A percentile compares a stretch with the other conserved stretches of the same genome.
Conservation (phyloP, 2,113 vertebrate species). For the Pholis gunnellus region DNA sequence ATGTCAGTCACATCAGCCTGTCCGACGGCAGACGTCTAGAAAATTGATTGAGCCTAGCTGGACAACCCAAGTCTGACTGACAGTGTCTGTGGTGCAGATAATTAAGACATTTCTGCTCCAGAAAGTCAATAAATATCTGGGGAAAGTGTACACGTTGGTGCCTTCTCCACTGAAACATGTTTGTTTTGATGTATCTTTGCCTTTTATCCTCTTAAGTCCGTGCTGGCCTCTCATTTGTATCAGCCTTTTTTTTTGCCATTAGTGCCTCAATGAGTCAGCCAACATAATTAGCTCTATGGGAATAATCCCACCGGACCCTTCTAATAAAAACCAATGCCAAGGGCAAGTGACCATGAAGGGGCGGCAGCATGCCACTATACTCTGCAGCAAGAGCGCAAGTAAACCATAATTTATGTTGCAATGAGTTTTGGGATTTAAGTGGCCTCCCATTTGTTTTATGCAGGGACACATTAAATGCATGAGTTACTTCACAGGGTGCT, state of each 20-base stretch:
- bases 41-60: conserved; percentile 39
- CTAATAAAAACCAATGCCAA: conserved; percentile 47
- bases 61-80: conserved; percentile 38
- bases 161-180: conserved; percentile 1
- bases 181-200: conserved; percentile 12
- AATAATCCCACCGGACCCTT: conserved; percentile 29
- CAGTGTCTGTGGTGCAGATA: conserved; percentile 34
- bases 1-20: conserved; percentile 54
- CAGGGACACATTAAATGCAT: conserved; percentile 1
- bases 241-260: background rate
- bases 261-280: conserved; percentile 9
- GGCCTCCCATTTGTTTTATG: background rate
- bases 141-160: background rate
- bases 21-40: conserved; percentile 35
- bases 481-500: conserved; percentile 8
- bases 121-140: conserved; percentile 27
- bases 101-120: conserved; percentile 33
- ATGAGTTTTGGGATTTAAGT: conserved; percentile 32
- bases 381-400: conserved; percentile 1
- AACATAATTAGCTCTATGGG: conserved; percentile 36
- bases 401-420: conserved; percentile 29
- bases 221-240: conserved; percentile 4
- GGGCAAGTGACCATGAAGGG: conserved; percentile 22
- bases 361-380: background rate
- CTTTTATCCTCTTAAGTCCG: background rate